Conservation (phyloP, 2,888 invertebrate species). For the Idaea aversata region DNA sequence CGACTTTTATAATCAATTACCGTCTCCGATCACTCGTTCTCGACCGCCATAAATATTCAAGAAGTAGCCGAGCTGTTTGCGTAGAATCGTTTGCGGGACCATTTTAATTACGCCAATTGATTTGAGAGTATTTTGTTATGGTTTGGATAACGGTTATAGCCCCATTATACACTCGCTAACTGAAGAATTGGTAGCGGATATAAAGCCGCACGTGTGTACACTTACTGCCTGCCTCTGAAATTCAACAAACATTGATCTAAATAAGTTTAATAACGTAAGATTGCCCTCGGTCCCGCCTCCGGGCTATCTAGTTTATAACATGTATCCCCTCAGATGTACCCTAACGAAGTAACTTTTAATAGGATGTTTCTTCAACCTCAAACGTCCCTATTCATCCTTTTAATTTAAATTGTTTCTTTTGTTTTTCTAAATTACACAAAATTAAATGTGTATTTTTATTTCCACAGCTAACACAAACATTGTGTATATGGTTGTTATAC, state of each 20-base stretch:
- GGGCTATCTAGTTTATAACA: slow-evolving; percentile 7
- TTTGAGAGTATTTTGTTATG: slow-evolving; percentile 48
- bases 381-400: background rate
- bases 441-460: too few species aligned
- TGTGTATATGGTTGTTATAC: too few species aligned
- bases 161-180: slow-evolving; percentile 33
- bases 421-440: too few species aligned
- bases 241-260: slow-evolving; percentile 20
- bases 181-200: slow-evolving; percentile 18
- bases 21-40: slow-evolving; percentile 59
- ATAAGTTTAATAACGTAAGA: slow-evolving; percentile 4
- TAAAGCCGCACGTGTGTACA: slow-evolving; percentile 27
- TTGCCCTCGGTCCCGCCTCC: slow-evolving; percentile 5
- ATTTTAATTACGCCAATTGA: slow-evolving; percentile 61
- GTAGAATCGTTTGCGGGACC: slow-evolving; percentile 50
- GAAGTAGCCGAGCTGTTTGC: slow-evolving; percentile 55
- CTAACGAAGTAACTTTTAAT: slow-evolving; percentile 9
- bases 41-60: slow-evolving; percentile 61
- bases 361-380: slow-evolving; percentile 7
- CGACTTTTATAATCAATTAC: slow-evolving; percentile 75
- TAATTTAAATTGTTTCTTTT: too few species aligned
- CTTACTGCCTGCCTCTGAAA: slow-evolving; percentile 17
- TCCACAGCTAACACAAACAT: too few species aligned
- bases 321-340: background rate
- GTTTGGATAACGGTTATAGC: slow-evolving; percentile 39